Evolutionary conservation across 1,140 invertebrate species (phyloP).

Genomic region (Heterodera schachtii): DNA sequence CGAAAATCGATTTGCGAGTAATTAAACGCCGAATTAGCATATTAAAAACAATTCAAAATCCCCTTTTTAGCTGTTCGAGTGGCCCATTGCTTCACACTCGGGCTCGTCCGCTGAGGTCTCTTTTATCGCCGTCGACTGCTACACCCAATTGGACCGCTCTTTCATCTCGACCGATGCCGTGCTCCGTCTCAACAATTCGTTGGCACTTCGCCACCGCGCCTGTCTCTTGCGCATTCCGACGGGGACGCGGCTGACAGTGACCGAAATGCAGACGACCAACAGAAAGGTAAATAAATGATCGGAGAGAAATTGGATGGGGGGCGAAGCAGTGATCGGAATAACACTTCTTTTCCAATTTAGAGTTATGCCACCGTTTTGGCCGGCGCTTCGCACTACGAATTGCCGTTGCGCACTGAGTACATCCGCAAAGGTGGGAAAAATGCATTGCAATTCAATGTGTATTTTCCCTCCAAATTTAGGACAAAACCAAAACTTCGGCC

Average conservation of each 20-base stretch:
- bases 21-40: not conserved
- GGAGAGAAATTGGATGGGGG: not conserved
- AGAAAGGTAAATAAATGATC: not conserved
- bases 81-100: not conserved
- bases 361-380: constrained; percentile 20
- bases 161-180: not conserved
- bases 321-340: not conserved
- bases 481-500: constrained; percentile 2
- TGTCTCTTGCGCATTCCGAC: constrained; percentile 11
- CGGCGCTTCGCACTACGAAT: not conserved
- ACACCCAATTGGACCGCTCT: constrained; percentile 15
- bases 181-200: constrained; percentile 13
- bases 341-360: constrained; percentile 1
- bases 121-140: constrained; percentile 3
- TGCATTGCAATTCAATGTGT: not conserved
- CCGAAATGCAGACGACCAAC: not conserved
- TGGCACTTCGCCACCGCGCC: not conserved
- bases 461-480: constrained; percentile 3
- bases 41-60: not conserved
- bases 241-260: not conserved
- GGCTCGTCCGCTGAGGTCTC: not conserved
- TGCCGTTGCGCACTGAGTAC: constrained; percentile 1
- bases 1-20: not conserved
- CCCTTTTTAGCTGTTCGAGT: not conserved
- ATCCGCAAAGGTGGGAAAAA: constrained; percentile 4